Conservation (phyloP, 1,140 invertebrate species). For the Cherax quadricarinatus region DNA sequence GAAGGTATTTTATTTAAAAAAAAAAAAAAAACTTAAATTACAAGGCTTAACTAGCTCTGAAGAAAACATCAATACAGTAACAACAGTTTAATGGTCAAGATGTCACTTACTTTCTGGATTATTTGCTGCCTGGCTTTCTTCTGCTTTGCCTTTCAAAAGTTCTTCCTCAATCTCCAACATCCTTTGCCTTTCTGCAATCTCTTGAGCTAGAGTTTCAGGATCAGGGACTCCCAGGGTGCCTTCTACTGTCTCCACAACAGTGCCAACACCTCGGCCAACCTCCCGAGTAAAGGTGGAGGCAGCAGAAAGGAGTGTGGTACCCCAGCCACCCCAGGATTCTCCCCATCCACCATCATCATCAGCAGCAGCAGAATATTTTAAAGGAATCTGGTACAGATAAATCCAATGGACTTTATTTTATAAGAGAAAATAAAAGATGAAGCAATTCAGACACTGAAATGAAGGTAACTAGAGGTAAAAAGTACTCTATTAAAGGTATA, state of each 20-base stretch:
- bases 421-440: not conserved
- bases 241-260: conserved; percentile 84
- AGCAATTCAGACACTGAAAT: too few species aligned
- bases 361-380: not conserved
- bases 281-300: conserved; percentile 86
- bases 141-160: not conserved
- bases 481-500: too few species aligned
- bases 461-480: too few species aligned
- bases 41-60: too few species aligned
- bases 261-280: conserved; percentile 86
- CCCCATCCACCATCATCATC: conserved; percentile 78
- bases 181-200: conserved; percentile 62
- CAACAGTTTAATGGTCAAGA: too few species aligned
- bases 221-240: conserved; percentile 85
- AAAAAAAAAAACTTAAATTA: too few species aligned
- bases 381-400: conserved; percentile 15
- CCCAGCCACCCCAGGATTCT: conserved; percentile 82
- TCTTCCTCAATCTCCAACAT: conserved; percentile 39
- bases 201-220: conserved; percentile 83
- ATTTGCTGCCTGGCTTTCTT: not conserved
- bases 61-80: too few species aligned
- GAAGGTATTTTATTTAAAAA: too few species aligned
- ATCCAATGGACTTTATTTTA: not conserved
- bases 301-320: conserved; percentile 84
- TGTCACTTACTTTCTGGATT: not conserved